Base-by-base conservation (phyloP, 2,888 invertebrate genomes). In the Falcaria lacertinaria region DNA sequence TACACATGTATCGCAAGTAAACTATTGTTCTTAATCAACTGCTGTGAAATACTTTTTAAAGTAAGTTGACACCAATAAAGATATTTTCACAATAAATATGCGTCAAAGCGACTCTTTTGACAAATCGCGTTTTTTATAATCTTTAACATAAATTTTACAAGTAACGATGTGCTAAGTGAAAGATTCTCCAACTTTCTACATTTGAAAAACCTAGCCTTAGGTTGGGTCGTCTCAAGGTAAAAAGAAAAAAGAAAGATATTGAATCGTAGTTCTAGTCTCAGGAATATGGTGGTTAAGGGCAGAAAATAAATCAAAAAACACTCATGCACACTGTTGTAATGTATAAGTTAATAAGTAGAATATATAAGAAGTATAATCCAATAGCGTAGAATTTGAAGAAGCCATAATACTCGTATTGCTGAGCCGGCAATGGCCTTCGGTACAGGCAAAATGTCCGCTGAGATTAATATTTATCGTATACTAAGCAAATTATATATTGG, bases 241-340 rank as follows among this genome's bases (percentile, higher is more conserved):
- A 52, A 37, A 45, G 49, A 49, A 56, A 57, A 36, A 43, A 33
- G 38, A 47, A 44, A 52, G 42, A 51, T 48, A 45, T 45, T 48
- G 44, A 54, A 47, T 54, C 54, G 45, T 52, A 48, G 45, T 47
- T 45, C 44, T 60, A 54, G 54, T 53, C 60, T 64, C 69, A 69
- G 63, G 67, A 80, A 80, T 80, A 80, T 78, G 75, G 80, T 80
- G 77, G 80, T 82, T 79, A 80, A 61, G 78, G 76, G 75, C 79
- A 70, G 61, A 70, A 65, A 65, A 62, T 62, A 69, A 68, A 64
- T 57, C 60, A 67, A 60, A 67, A 63, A 73, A 75, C 76, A 74
- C 66, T 69, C 80, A 78, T 79, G 79, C 78, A 79, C 69, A 71
- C 60, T 60, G 54, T 61, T 17, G n/a, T 35, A 50, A 58, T n/a